These are phyloP conservation scores for Brassicogethes aeneus DNA, from an alignment of 2,888 invertebrate genomes.

Conservation along the genomic window DNA sequence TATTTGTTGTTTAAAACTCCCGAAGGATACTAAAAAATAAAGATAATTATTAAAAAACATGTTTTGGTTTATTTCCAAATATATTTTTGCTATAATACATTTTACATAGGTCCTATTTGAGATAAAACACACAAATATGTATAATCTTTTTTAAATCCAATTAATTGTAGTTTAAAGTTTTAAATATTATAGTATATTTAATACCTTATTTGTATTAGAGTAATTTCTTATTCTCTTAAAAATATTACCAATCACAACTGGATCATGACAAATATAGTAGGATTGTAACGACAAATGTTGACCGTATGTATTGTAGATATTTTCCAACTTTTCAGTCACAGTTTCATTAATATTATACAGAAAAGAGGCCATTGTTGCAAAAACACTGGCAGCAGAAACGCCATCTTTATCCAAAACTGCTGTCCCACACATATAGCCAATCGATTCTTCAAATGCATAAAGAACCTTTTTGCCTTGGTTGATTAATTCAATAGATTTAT, in stretches of 20 bases:
- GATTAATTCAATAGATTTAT: conserved; percentile 64
- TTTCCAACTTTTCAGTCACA: conserved; percentile 55
- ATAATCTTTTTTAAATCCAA: too few species aligned
- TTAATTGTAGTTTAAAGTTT: too few species aligned
- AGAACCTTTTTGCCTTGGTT: conserved; percentile 67
- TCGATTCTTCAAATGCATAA: conserved; percentile 97
- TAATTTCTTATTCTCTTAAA: conserved; percentile 78
- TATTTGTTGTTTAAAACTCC: conserved; percentile 54
- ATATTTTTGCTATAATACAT: too few species aligned
- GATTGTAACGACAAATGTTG: conserved; percentile 81
- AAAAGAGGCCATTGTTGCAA: conserved; percentile 67
- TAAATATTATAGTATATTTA: neutral
- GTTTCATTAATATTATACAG: conserved; percentile 53
- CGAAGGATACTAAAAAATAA: conserved; percentile 58
- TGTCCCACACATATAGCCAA: conserved; percentile 93
- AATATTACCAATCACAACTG: conserved; percentile 57
- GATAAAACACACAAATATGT: too few species aligned
- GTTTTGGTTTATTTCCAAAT: too few species aligned
- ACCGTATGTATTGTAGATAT: conserved; percentile 79
- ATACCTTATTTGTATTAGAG: conserved; percentile 21
- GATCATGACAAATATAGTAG: conserved; percentile 82
- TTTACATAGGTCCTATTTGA: too few species aligned
- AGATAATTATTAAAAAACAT: conserved; percentile 5
- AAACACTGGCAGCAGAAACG: conserved; percentile 75
- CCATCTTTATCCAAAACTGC: conserved; percentile 94